Percentiles rank a stretch among this genome's conserved stretches.
Evolutionary conservation across 2,113 vertebrate genomes (phyloP).

Genomic region (Scomber colias): DNA sequence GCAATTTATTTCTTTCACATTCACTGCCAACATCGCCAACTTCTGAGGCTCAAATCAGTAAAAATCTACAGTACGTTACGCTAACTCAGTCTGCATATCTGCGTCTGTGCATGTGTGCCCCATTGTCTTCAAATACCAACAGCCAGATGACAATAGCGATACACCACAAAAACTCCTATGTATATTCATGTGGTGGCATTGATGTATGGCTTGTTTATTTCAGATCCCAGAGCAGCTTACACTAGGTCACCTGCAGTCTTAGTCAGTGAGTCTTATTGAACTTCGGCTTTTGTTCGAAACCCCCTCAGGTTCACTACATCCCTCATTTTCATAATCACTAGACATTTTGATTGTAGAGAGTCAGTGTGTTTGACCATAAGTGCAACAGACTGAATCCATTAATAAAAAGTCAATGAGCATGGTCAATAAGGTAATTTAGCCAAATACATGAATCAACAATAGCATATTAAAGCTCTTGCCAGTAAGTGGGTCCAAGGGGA

Average conservation of each 20-base stretch:
- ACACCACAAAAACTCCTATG: not conserved
- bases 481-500: constrained; percentile 64
- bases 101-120: not conserved
- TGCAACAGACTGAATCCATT: constrained; percentile 68
- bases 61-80: not conserved
- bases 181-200: constrained; percentile 18
- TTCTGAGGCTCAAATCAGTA: constrained; percentile 4
- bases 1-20: constrained; percentile 4
- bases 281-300: constrained; percentile 12
- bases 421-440: constrained; percentile 73
- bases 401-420: constrained; percentile 71
- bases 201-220: constrained; percentile 65
- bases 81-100: not conserved
- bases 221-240: constrained; percentile 1
- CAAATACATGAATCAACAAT: constrained; percentile 73
- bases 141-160: constrained; percentile 21
- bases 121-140: not conserved
- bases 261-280: constrained; percentile 15
- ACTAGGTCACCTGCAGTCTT: constrained; percentile 36
- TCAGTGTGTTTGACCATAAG: constrained; percentile 55
- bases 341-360: constrained; percentile 47
- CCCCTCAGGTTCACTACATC: not conserved
- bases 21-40: constrained; percentile 3
- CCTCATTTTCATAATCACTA: constrained; percentile 53
- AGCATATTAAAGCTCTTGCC: constrained; percentile 60